Evolutionary conservation across 2,797 vertebrate genomes (phyloP).

Genomic region (Hyperoplus lanceolatus): DNA sequence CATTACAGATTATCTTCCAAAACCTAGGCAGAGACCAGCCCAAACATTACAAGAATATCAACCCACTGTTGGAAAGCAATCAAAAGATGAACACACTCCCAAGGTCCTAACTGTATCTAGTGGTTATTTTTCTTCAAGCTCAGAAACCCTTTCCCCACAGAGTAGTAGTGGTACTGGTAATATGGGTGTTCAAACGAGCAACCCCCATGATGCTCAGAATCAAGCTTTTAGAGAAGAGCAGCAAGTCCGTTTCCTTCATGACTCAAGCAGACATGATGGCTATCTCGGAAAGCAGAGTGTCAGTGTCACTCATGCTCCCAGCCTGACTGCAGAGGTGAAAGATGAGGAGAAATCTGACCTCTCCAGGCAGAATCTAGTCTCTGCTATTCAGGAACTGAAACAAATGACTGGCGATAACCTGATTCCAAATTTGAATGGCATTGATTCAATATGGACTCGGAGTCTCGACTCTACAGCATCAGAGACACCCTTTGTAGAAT

Average conservation of each 20-base stretch:
- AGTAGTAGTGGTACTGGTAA: neutral
- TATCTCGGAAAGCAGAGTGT: neutral
- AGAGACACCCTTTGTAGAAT: neutral
- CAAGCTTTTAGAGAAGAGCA: slow-evolving; percentile 5
- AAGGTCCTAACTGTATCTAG: neutral
- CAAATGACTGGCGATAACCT: neutral
- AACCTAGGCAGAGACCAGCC: neutral
- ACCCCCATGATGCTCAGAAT: slow-evolving; percentile 8
- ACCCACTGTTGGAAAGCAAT: slow-evolving; percentile 13
- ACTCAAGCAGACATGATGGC: slow-evolving; percentile 5
- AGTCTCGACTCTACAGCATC: neutral
- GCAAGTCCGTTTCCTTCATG: neutral
- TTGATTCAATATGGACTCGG: neutral
- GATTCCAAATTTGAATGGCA: neutral
- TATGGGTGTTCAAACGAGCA: slow-evolving; percentile 19
- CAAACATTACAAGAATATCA: slow-evolving; percentile 4
- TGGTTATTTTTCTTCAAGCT: slow-evolving; percentile 17
- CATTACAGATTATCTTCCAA: slow-evolving; percentile 11
- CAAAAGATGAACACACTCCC: neutral
- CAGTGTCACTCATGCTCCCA: neutral
- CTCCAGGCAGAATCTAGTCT: neutral
- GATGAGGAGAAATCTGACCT: neutral
- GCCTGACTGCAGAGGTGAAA: neutral
- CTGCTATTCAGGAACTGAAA: slow-evolving; percentile 9
- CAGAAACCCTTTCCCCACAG: slow-evolving; percentile 8